A percentile compares a stretch with the other conserved stretches of the same genome.
phyloP scores from a whole-genome alignment of 2,888 invertebrate genomes.

The Plagiodera versicolora region DNA sequence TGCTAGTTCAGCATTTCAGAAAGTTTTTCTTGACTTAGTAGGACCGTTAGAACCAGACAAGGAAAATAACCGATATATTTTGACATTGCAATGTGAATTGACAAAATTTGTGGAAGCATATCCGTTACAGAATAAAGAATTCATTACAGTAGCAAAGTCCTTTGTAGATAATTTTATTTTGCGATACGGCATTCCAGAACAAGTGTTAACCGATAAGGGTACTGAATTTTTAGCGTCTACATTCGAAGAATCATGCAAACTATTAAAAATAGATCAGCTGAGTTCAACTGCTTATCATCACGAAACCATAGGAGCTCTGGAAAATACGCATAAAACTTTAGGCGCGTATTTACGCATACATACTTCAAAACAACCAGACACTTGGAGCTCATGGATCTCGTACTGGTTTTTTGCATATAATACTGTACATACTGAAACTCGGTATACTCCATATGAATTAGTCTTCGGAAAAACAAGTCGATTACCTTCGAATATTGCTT shows the following conservation, averaged over 20 bases:
- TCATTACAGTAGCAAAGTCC: too few relatives aligned
- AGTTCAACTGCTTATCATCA: constrained; percentile 24
- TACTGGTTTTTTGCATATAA: constrained; percentile 31
- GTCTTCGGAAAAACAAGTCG: constrained; percentile 24
- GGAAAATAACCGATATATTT: constrained; percentile 14
- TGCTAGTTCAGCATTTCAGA: constrained; percentile 7
- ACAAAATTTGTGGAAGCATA: constrained; percentile 12
- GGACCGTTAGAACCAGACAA: constrained; percentile 12
- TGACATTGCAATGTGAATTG: constrained; percentile 17
- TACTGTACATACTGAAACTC: constrained; percentile 26
- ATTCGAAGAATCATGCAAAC: constrained; percentile 15
- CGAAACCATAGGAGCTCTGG: too few relatives aligned
- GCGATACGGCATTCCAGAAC: too few relatives aligned
- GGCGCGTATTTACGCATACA: background rate
- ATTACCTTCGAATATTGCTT: constrained; percentile 17
- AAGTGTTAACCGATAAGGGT: too few relatives aligned
- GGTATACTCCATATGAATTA: constrained; percentile 27
- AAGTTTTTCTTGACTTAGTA: constrained; percentile 18
- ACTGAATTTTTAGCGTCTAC: too few relatives aligned
- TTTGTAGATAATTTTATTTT: too few relatives aligned
- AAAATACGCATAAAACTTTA: too few relatives aligned
- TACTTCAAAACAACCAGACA: background rate
- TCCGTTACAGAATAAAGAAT: constrained; percentile 5
- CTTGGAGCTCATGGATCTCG: constrained; percentile 26
- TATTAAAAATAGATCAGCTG: constrained; percentile 30